Conservation (phyloP, 2,888 invertebrate species). For the Rotaria magnacalcarata region DNA sequence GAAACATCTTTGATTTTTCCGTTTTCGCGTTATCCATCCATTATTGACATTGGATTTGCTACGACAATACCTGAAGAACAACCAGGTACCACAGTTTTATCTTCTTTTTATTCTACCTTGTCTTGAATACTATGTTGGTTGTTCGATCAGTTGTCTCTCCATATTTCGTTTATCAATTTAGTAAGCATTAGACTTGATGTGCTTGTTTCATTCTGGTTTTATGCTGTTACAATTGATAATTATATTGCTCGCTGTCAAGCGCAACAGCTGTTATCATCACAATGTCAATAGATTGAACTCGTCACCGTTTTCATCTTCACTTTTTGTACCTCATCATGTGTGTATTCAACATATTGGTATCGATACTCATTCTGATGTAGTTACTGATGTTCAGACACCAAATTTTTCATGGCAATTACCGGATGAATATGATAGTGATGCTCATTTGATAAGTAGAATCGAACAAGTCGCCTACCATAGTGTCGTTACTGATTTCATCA, state of each 20-base stretch:
- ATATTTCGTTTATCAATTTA: not conserved
- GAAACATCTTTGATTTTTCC: too few species aligned
- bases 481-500: not conserved
- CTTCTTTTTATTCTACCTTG: too few species aligned
- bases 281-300: not conserved
- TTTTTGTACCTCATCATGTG: not conserved
- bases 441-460: not conserved
- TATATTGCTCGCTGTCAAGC: not conserved
- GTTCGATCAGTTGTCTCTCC: too few species aligned
- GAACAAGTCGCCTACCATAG: not conserved
- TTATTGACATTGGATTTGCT: not conserved
- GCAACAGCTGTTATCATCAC: not conserved
- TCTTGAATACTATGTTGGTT: too few species aligned
- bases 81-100: too few species aligned
- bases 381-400: not conserved
- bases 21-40: too few species aligned
- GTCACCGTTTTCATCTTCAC: not conserved
- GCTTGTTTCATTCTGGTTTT: not conserved
- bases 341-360: slow-evolving; percentile 15
- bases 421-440: not conserved
- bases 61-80: not conserved
- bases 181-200: not conserved
- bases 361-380: not conserved
- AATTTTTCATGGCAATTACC: slow-evolving; percentile 5
- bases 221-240: not conserved